These are phyloP conservation scores for Stegostoma tigrinum DNA, from an alignment of 2,113 vertebrate genomes.

Conservation along the genomic window DNA sequence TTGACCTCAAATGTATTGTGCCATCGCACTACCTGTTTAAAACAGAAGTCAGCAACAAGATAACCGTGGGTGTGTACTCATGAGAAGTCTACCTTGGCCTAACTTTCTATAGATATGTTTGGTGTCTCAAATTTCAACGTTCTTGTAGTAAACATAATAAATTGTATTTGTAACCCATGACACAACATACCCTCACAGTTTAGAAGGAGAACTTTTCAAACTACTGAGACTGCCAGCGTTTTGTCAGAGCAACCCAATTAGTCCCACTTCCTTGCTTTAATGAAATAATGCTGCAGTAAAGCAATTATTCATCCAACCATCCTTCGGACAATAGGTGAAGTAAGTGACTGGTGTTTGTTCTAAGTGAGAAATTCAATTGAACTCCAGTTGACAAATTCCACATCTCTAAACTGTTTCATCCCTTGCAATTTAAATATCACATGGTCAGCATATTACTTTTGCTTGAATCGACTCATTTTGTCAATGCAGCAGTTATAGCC, in stretches of 20 bases:
- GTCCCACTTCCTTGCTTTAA: not conserved
- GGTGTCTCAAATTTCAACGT: not conserved
- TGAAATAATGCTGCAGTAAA: not conserved
- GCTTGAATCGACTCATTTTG: constrained; percentile 9
- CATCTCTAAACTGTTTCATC: not conserved
- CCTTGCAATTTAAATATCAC: not conserved
- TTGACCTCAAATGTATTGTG: not conserved
- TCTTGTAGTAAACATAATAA: not conserved
- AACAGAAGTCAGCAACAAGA: not conserved
- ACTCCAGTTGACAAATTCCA: not conserved
- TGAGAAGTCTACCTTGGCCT: not conserved
- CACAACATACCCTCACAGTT: not conserved
- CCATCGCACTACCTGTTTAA: not conserved
- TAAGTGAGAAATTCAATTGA: not conserved
- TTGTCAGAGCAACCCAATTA: not conserved
- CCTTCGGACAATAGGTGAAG: not conserved
- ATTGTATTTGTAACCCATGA: not conserved
- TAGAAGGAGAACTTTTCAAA: not conserved
- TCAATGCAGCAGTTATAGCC: not conserved
- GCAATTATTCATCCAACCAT: not conserved
- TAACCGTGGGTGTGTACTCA: not conserved
- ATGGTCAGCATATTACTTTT: not conserved
- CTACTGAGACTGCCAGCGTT: not conserved
- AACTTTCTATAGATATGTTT: not conserved
- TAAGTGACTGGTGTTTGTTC: not conserved